A percentile compares a stretch with the other conserved stretches of the same genome.
phyloP scores from a whole-genome alignment of 2,797 vertebrate genomes.

The Gallirallus australis region DNA sequence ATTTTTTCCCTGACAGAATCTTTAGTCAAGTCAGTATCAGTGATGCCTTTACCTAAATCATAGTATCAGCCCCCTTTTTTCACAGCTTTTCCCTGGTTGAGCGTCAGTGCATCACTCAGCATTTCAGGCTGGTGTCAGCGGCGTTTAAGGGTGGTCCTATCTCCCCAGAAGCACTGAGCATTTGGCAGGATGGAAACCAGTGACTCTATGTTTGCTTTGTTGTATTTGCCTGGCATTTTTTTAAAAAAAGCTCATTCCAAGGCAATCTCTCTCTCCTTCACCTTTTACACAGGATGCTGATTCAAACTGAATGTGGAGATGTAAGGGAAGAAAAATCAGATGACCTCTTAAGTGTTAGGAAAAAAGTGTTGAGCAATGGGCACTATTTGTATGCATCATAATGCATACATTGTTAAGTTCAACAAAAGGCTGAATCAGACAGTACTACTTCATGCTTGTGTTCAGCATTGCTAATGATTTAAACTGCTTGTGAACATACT shows the following conservation, averaged over 20 bases:
- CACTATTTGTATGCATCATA: not conserved
- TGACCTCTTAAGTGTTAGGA: not conserved
- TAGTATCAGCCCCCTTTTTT: not conserved
- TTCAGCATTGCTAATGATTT: not conserved
- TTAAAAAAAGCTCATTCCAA: not conserved
- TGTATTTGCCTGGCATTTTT: not conserved
- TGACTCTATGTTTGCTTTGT: rapidly evolving
- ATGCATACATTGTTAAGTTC: not conserved
- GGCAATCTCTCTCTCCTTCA: not conserved
- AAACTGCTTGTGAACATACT: not conserved
- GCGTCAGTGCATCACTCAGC: not conserved
- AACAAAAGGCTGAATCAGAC: not conserved
- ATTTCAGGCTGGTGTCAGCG: not conserved
- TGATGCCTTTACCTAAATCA: not conserved
- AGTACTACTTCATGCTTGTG: not conserved
- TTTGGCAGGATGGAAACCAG: not conserved
- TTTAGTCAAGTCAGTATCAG: not conserved
- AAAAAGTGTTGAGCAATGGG: not conserved
- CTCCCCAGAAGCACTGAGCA: not conserved
- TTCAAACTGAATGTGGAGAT: not conserved
- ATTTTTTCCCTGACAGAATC: not conserved
- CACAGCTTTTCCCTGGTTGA: not conserved
- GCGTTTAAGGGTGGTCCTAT: not conserved
- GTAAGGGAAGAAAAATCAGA: not conserved
- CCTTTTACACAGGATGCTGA: not conserved